A percentile compares a stretch with the other conserved stretches of the same genome.
Evolutionary conservation across 2,888 invertebrate species (phyloP).

Genomic region (Rotaria sp.): DNA sequence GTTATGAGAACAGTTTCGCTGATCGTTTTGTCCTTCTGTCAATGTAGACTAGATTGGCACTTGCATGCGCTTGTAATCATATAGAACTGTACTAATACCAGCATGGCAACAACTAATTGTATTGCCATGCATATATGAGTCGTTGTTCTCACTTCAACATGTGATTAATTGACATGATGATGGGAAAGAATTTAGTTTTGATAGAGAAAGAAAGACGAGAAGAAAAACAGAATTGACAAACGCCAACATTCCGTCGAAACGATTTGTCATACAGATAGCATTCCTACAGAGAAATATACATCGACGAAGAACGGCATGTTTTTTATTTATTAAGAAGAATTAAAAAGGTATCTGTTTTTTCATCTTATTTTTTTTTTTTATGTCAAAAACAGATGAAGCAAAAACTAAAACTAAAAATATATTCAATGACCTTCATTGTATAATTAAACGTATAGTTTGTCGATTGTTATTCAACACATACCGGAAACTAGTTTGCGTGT

Average conservation of each 20-base stretch:
- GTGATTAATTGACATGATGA: conserved; percentile 13
- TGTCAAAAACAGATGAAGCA: too few species aligned
- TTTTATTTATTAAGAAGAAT: background rate
- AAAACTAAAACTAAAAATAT: background rate
- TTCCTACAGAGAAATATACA: background rate
- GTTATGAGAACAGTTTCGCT: background rate
- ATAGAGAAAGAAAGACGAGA: background rate
- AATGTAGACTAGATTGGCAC: background rate
- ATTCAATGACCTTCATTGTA: background rate
- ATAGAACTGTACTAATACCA: background rate
- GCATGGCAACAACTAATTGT: conserved; percentile 2
- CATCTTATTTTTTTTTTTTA: background rate
- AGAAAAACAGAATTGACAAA: background rate
- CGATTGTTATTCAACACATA: background rate
- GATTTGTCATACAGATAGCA: background rate
- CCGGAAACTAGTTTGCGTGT: background rate
- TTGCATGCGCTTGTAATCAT: background rate
- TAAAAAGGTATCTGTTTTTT: background rate
- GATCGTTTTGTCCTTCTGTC: background rate
- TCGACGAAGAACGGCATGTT: background rate
- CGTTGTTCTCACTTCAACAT: background rate
- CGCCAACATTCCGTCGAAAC: background rate
- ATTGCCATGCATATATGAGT: background rate
- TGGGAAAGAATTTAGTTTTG: background rate
- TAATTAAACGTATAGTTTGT: background rate